phyloP scores from a whole-genome alignment of 1,140 invertebrate genomes.

The Calephelis nemesis region DNA sequence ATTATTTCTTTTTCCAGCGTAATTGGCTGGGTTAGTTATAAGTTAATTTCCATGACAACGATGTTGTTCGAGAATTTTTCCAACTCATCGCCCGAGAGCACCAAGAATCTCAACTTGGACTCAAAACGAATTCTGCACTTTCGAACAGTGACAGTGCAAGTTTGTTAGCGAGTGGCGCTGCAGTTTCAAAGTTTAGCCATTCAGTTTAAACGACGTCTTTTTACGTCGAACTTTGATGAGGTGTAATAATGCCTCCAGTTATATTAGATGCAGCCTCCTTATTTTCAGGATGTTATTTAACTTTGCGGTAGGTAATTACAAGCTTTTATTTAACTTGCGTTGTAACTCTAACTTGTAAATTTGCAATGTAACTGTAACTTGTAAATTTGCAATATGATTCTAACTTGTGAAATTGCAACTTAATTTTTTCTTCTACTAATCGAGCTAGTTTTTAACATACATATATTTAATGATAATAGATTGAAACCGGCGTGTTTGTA shows the following conservation, averaged over 20 bases:
- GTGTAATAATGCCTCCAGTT: slow-evolving; percentile 30
- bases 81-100: slow-evolving; percentile 22
- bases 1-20: background rate
- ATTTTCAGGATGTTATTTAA: slow-evolving; percentile 18
- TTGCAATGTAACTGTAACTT: too few species aligned
- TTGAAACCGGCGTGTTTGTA: too few species aligned
- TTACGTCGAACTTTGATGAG: slow-evolving; percentile 36
- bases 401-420: too few species aligned
- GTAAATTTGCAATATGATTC: too few species aligned
- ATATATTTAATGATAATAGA: too few species aligned
- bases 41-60: slow-evolving; percentile 17
- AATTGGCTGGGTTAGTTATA: slow-evolving; percentile 11
- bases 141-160: slow-evolving; percentile 31
- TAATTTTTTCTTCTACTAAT: too few species aligned
- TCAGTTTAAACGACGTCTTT: slow-evolving; percentile 35
- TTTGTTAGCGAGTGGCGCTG: slow-evolving; percentile 31
- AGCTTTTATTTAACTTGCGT: background rate
- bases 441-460: too few species aligned
- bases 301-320: background rate
- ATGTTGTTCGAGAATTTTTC: slow-evolving; percentile 21
- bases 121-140: slow-evolving; percentile 28
- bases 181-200: slow-evolving; percentile 35
- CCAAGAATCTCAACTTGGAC: slow-evolving; percentile 19
- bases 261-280: slow-evolving; percentile 19
- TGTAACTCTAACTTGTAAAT: too few species aligned